Evolutionary conservation across 92 coral and sea anemone genomes (phyloP).

Genomic region (Nematostella vectensis): DNA sequence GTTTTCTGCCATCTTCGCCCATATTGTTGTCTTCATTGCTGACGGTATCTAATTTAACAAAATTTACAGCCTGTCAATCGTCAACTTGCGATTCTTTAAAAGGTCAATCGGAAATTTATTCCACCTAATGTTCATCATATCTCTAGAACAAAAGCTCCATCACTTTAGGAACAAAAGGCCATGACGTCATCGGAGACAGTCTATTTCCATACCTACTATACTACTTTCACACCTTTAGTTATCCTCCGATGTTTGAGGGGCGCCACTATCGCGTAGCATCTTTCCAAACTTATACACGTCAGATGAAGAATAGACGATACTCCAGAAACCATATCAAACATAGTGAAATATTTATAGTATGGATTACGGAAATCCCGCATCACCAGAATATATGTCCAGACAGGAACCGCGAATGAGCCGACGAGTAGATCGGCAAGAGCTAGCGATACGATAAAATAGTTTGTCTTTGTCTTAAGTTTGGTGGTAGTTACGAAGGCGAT

Average conservation of each 20-base stretch:
- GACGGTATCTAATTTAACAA: too few species aligned
- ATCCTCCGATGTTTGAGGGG: slow-evolving; percentile 75
- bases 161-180: too few species aligned
- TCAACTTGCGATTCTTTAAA: too few species aligned
- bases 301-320: slow-evolving; percentile 82
- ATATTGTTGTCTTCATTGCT: too few species aligned
- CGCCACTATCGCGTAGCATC: slow-evolving; percentile 87
- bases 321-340: slow-evolving; percentile 76
- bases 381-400: slow-evolving; percentile 61
- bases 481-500: slow-evolving; percentile 56
- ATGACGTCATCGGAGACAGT: too few species aligned
- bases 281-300: slow-evolving; percentile 86
- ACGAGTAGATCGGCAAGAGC: slow-evolving; percentile 78
- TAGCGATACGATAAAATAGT: slow-evolving; percentile 75
- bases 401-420: slow-evolving; percentile 69
- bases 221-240: slow-evolving; percentile 72
- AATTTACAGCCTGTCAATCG: too few species aligned
- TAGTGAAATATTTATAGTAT: slow-evolving; percentile 23
- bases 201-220: too few species aligned
- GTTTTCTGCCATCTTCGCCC: too few species aligned
- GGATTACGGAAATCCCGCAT: slow-evolving; percentile 34
- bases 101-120: too few species aligned
- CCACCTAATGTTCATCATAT: too few species aligned
- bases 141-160: too few species aligned
- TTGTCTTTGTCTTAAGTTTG: slow-evolving; percentile 77